Evolutionary conservation across 2,113 vertebrate species (phyloP).

Genomic region (Gila orcuttii): DNA sequence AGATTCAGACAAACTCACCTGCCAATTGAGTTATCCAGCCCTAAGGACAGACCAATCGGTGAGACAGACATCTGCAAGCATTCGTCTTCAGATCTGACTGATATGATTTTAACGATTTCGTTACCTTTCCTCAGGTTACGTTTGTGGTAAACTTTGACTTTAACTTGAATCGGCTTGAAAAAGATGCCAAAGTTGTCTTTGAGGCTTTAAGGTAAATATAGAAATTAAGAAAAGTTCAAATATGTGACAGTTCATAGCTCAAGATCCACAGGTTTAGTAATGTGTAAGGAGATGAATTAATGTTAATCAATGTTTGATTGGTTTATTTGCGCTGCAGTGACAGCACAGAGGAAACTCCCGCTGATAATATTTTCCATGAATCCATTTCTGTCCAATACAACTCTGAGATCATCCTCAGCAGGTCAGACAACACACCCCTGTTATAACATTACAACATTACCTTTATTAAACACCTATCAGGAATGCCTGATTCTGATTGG

Average conservation of each 20-base stretch:
- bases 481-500: not conserved
- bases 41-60: conserved; percentile 79
- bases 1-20: conserved; percentile 72
- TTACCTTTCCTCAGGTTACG: conserved; percentile 69
- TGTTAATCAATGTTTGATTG: not conserved
- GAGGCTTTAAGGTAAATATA: conserved; percentile 74
- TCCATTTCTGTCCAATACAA: conserved; percentile 78
- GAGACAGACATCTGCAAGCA: conserved; percentile 45
- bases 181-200: conserved; percentile 73
- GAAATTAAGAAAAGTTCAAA: not conserved
- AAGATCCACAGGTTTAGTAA: not conserved
- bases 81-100: conserved; percentile 39
- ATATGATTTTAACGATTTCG: not conserved
- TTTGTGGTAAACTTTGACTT: conserved; percentile 85
- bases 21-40: conserved; percentile 82
- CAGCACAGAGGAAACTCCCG: conserved; percentile 74
- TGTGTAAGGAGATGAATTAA: not conserved
- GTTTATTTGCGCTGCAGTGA: conserved; percentile 70
- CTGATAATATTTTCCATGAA: conserved; percentile 74
- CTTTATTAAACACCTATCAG: not conserved
- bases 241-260: not conserved
- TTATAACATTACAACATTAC: too few species aligned
- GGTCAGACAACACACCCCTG: conserved; percentile 65
- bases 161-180: conserved; percentile 79
- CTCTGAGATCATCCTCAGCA: conserved; percentile 82